phyloP scores from a whole-genome alignment of 2,797 vertebrate species.

The Poecilia wingei region DNA sequence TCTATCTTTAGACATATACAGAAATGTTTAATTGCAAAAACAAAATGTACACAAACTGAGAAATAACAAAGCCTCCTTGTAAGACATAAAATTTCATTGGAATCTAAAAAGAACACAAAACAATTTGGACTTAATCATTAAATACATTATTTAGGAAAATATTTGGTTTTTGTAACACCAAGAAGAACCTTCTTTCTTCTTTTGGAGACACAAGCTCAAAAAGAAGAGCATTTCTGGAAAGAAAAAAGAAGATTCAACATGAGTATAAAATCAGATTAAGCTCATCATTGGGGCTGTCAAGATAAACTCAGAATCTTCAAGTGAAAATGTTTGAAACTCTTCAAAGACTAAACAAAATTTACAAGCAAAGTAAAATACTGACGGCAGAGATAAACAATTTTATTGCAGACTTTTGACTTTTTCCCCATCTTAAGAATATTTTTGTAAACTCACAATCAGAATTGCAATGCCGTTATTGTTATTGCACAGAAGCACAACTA shows the following conservation, averaged over 20 bases:
- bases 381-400: background rate
- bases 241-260: background rate
- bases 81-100: slow-evolving; percentile 3
- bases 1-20: background rate
- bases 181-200: too few species aligned
- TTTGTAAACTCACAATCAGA: background rate
- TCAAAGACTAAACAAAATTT: background rate
- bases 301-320: too few species aligned
- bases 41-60: background rate
- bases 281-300: background rate
- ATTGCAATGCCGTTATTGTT: too few species aligned
- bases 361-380: background rate
- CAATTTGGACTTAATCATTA: slow-evolving; percentile 25
- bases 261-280: background rate
- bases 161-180: background rate
- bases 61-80: slow-evolving; percentile 11
- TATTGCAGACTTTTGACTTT: background rate
- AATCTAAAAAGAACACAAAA: slow-evolving; percentile 20
- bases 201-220: background rate
- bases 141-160: slow-evolving; percentile 18
- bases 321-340: background rate
- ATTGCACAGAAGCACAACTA: too few species aligned
- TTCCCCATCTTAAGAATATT: background rate
- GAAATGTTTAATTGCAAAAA: background rate
- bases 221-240: background rate